Base-by-base conservation (phyloP, 2,797 vertebrate species). In the Ciconia nigra region DNA sequence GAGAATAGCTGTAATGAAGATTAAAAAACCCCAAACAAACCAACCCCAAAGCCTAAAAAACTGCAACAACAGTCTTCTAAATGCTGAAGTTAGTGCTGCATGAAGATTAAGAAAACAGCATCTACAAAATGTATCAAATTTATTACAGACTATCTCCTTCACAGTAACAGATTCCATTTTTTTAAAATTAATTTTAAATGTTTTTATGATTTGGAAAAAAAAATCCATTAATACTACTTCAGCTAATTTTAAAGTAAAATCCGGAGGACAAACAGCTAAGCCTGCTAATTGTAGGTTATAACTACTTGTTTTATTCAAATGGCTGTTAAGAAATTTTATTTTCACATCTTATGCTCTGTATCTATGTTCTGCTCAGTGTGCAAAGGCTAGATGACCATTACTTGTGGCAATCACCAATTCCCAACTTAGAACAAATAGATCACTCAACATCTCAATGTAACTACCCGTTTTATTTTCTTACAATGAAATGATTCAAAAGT, bases 311-410 rank as follows among this genome's bases (percentile, higher is more conserved):
- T 89, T 72, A 86, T 41, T 83, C 17, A 59, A 76, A 65, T 10
- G 13, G 8, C 11, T 70, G 52, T 29, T 59, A 47, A 42, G 66
- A 76, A 84, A 14, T 2, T 58, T 72, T 70, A 61, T 69, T 84
- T 79, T 19, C 31, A 41, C 16, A 8, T 49, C 35, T 62, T 5
- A 0, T 73, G 44, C 22, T 86, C 62, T 59, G 8, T 42, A 69
- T n/a, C 29, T 37, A 8, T 0, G 0, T 25, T 85, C 31, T 0
- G 1, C 35, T 70, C 25, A 28, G n/a, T 1, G 1, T n/a, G 47
- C 7, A 76, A 70, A 67, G 57, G 29, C 11, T 9, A 62, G 16
- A 15, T 72, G 61, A 76, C 22, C 39, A 13, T 13, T 72, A 65
- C 29, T 49, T 46, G 37, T 44, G 22, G 46, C 41, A 39, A 44